Base-by-base conservation (phyloP, 2,797 vertebrate species). In the Taenioides sp. region DNA sequence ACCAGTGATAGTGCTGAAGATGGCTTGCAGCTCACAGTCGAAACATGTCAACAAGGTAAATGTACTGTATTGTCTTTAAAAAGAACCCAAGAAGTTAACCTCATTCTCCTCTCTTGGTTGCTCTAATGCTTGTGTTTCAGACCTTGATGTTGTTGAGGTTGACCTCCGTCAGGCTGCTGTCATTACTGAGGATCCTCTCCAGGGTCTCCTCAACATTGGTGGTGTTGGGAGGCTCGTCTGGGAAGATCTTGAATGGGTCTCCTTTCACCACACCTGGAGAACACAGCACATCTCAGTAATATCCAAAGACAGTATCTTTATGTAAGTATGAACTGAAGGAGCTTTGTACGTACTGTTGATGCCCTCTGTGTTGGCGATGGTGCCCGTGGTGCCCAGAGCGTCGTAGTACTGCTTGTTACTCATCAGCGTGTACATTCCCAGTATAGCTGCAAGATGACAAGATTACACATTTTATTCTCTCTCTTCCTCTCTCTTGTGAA, bases 391-490 rank as follows among this genome's bases (percentile, higher is more conserved):
- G 78, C 96, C 96, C 87, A 99, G 91, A 43, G 98, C 97, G 0
- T 99, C 98, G 2, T 99, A 99, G 90, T 98, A 99, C 76, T 99
- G 97, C 89, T 98, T 98, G 94, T 98, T 99, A 88, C 97, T 99
- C 97, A 99, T 99, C 85, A 99, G 92, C 0, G 96, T 99, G 92
- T 99, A 99, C 97, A 99, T 99, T 64, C 97, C 97, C 76, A 99
- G 92, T 86, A 99, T 98, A 9, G 98, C 98, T 99, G 94, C 11
- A 50, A 79, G 70, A 34, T 85, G 47, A 85, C n/a, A 71, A 49
- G 67, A 61, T 47, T 55, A 7, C 3, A 20, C 63, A 57, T 23
- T 22, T 23, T 57, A 57, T 57, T 47, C 14, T 37, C 0, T 37
- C 9, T 34, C 31, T 34, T 9, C 2, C 9, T 37, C 1, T 37